Conservation (phyloP, 1,140 invertebrate species). For the Akabosia matsudoensis region DNA sequence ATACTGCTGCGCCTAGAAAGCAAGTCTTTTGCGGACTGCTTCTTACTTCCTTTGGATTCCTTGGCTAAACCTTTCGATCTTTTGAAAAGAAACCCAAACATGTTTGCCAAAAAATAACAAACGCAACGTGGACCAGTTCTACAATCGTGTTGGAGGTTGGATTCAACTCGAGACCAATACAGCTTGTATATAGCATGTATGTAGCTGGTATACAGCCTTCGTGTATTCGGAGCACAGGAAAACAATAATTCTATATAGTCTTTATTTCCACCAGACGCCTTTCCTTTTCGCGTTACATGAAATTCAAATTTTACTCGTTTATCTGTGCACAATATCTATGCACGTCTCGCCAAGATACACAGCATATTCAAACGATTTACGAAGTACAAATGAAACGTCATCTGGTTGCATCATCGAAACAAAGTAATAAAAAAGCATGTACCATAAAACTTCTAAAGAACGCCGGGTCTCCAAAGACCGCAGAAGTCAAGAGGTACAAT, state of each 20-base stretch:
- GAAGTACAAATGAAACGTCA: neutral
- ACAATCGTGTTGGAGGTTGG: neutral
- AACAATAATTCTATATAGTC: no score
- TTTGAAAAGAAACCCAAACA: constrained; percentile 46
- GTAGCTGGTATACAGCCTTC: no score
- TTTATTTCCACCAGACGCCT: no score
- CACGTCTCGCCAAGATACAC: neutral
- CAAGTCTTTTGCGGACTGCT: constrained; percentile 16
- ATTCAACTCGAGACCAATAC: neutral
- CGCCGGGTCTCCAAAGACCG: no score
- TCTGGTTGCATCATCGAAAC: neutral
- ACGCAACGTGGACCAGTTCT: no score
- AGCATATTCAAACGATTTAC: neutral
- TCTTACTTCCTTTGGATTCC: neutral
- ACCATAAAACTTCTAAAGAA: no score
- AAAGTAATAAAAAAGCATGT: neutral
- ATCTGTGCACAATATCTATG: neutral
- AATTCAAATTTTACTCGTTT: neutral
- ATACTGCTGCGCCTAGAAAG: neutral
- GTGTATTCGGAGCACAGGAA: no score
- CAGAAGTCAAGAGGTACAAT: no score
- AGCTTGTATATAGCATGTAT: neutral
- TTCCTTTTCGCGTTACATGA: neutral
- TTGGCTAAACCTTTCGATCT: constrained; percentile 37
- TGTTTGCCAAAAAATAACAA: constrained; percentile 20